A percentile compares a stretch with the other conserved stretches of the same genome.
Evolutionary conservation across 2,888 invertebrate species (phyloP).

Genomic region (Epinotia nisella): DNA sequence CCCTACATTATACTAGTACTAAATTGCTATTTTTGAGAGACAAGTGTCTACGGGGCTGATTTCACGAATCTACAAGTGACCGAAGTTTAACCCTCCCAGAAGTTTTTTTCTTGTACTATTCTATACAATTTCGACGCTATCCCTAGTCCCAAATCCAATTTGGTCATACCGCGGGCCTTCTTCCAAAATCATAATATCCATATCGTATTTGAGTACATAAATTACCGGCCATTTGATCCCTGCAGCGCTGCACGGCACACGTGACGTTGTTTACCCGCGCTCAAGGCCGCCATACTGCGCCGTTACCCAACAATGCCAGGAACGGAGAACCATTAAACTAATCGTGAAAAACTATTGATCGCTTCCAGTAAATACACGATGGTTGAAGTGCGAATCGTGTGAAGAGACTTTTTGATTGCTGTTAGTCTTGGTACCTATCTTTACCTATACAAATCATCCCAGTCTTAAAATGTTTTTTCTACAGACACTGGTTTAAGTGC

Average conservation of each 20-base stretch:
- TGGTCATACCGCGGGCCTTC: background rate
- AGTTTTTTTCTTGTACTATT: no score
- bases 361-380: conserved; percentile 13
- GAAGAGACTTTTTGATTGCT: background rate
- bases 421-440: background rate
- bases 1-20: no score
- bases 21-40: no score
- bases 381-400: conserved; percentile 5
- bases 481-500: background rate
- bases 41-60: no score
- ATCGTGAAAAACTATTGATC: conserved; percentile 14
- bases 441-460: background rate
- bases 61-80: no score
- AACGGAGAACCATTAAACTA: conserved; percentile 10
- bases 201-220: background rate
- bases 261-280: conserved; percentile 24
- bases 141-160: background rate
- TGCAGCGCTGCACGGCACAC: conserved; percentile 9
- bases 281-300: conserved; percentile 22
- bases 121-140: background rate
- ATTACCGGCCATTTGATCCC: conserved; percentile 12
- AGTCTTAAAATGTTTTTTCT: background rate
- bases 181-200: background rate
- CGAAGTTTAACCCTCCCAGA: no score
- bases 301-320: conserved; percentile 23